Evolutionary conservation across 2,797 vertebrate genomes (phyloP).

Genomic region (Centroberyx gerrardi): DNA sequence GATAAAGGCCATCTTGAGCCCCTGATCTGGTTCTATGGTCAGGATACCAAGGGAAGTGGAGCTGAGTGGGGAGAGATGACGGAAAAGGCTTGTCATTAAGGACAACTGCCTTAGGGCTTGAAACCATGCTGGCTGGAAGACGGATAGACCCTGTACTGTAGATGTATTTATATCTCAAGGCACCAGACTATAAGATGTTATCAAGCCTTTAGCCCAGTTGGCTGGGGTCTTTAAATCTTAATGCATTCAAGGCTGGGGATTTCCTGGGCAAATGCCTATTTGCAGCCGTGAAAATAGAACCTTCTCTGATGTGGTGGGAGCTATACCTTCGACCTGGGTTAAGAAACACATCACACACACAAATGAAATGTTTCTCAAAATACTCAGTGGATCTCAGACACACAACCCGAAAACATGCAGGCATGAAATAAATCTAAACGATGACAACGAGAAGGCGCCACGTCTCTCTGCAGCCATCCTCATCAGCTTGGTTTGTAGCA

Average conservation of each 20-base stretch:
- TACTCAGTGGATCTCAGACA: neutral
- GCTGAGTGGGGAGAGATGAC: slow-evolving; percentile 59
- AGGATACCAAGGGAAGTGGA: slow-evolving; percentile 50
- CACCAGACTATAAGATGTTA: slow-evolving; percentile 56
- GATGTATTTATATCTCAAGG: slow-evolving; percentile 64
- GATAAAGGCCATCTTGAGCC: slow-evolving; percentile 71
- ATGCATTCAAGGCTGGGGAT: slow-evolving; percentile 63
- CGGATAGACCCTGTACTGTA: slow-evolving; percentile 44
- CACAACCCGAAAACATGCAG: neutral
- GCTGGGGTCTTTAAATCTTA: slow-evolving; percentile 56
- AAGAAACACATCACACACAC: slow-evolving; percentile 12
- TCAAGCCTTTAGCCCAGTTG: slow-evolving; percentile 52
- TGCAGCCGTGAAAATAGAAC: slow-evolving; percentile 43
- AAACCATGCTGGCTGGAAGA: slow-evolving; percentile 56
- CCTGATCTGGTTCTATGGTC: slow-evolving; percentile 69
- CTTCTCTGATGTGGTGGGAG: slow-evolving; percentile 45
- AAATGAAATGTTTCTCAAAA: slow-evolving; percentile 23
- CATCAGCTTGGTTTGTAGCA: slow-evolving; percentile 1
- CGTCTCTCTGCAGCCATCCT: neutral
- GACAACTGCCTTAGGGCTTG: slow-evolving; percentile 54
- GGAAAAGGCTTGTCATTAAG: slow-evolving; percentile 64
- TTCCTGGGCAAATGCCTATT: slow-evolving; percentile 50
- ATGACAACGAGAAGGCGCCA: neutral
- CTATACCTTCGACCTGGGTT: slow-evolving; percentile 20
- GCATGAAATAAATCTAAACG: neutral